Evolutionary conservation across 2,113 vertebrate genomes (phyloP).

Genomic region (Prionailurus viverrinus): DNA sequence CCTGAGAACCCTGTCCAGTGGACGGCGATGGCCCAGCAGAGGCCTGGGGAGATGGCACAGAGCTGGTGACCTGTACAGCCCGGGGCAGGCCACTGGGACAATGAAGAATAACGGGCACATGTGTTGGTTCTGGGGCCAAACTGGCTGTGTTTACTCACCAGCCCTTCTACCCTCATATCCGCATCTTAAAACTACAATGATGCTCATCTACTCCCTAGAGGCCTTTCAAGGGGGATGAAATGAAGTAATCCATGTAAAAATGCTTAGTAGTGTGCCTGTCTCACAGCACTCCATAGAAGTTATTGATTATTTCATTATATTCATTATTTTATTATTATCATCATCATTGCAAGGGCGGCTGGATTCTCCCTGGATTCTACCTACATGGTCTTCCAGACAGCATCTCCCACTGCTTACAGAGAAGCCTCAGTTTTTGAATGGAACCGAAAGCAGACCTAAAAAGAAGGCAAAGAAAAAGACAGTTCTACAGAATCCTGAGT

Average conservation of each 20-base stretch:
- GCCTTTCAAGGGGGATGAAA: not conserved
- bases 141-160: not conserved
- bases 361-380: not conserved
- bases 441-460: not conserved
- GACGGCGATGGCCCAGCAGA: not conserved
- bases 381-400: not conserved
- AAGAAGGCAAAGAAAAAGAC: not conserved
- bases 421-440: not conserved
- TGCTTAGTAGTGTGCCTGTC: not conserved
- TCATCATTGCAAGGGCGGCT: not conserved
- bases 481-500: not conserved
- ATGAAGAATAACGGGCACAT: accelerated
- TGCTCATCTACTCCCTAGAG: not conserved
- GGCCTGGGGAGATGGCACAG: not conserved
- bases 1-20: not conserved
- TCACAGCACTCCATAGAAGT: not conserved
- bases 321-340: conserved; percentile 48
- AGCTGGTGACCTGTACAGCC: accelerated
- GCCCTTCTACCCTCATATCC: not conserved
- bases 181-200: not conserved
- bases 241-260: not conserved
- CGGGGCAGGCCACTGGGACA: accelerated
- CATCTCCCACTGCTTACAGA: not conserved
- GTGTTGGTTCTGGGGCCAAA: not conserved
- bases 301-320: conserved; percentile 61